Percentiles rank a stretch among this genome's conserved stretches.
phyloP scores from a whole-genome alignment of 2,113 vertebrate genomes.

The Picathartes gymnocephalus region DNA sequence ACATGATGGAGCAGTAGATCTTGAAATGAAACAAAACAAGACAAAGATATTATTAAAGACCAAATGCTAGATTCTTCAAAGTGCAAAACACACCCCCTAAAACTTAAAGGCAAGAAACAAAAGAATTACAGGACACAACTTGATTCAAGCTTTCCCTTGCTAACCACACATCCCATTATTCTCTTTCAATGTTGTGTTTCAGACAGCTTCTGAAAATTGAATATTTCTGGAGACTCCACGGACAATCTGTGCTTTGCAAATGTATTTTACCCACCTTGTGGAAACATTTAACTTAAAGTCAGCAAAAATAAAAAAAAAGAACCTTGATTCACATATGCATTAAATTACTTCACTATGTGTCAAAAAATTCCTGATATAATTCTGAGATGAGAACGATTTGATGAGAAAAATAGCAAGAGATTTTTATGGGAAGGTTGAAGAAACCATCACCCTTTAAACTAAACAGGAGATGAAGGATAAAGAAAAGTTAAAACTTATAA shows the following conservation, averaged over 20 bases:
- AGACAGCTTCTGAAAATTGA: background rate
- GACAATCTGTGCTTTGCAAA: background rate
- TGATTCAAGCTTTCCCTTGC: background rate
- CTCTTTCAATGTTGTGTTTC: background rate
- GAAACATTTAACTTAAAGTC: background rate
- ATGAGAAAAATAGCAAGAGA: background rate
- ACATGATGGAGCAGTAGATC: background rate
- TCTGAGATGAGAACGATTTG: background rate
- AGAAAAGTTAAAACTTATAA: background rate
- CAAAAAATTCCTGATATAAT: background rate
- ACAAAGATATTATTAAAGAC: background rate
- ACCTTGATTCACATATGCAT: accelerated
- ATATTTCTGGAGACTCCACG: background rate
- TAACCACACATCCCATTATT: background rate
- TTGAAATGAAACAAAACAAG: background rate
- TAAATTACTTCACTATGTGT: background rate
- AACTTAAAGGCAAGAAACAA: background rate
- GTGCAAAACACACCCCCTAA: background rate
- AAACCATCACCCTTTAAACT: background rate
- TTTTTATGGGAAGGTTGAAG: background rate
- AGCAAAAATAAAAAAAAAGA: background rate
- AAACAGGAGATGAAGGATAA: background rate
- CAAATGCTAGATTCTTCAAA: background rate
- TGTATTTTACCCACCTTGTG: background rate
- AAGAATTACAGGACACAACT: background rate